These are phyloP conservation scores for Lepilemur ruficaudatus DNA, from an alignment of 2,797 vertebrate genomes.

Conservation along the genomic window DNA sequence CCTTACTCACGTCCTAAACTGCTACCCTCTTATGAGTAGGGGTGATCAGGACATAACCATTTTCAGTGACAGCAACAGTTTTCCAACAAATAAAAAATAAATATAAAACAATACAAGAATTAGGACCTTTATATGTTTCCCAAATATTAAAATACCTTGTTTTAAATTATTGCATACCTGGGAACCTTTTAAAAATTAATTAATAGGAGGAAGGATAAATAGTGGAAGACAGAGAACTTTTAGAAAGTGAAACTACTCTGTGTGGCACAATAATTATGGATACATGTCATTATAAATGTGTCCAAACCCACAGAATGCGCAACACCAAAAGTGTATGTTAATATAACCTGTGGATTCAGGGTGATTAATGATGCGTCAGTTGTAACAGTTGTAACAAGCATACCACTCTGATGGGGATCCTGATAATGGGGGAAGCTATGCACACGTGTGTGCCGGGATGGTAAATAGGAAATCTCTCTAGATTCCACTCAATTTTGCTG, in stretches of 20 bases:
- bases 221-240: background rate
- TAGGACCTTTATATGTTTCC: background rate
- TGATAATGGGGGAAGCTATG: background rate
- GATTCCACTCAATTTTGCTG: background rate
- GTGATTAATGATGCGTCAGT: background rate
- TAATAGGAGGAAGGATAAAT: background rate
- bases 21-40: background rate
- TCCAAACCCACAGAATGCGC: background rate
- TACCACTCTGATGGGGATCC: background rate
- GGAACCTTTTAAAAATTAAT: background rate
- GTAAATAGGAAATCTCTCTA: background rate
- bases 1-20: background rate
- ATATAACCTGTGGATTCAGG: background rate
- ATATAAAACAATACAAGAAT: background rate
- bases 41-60: background rate
- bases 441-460: fast-evolving
- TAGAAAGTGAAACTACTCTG: background rate
- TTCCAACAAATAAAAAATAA: background rate
- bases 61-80: background rate
- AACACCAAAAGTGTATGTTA: background rate
- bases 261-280: background rate
- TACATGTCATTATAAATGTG: background rate
- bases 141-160: constrained; percentile 11
- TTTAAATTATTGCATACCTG: background rate
- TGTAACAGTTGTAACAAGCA: background rate